Conservation (phyloP, 2,113 vertebrate genomes). For the Anguilla japonica region DNA sequence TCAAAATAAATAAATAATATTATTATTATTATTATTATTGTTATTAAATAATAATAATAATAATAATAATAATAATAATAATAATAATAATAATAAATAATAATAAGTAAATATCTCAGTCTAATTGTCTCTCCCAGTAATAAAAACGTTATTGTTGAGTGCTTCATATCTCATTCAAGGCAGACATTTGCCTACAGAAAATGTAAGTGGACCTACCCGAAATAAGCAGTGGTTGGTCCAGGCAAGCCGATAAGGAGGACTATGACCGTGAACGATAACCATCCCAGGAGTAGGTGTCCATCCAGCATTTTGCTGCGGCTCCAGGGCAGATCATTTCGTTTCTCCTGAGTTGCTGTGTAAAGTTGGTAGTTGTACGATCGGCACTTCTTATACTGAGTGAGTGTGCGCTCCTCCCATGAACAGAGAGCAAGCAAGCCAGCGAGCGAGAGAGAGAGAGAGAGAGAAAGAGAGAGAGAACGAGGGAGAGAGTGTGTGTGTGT, state of each 20-base stretch:
- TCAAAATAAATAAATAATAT: too few species aligned
- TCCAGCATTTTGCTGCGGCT: conserved; percentile 92
- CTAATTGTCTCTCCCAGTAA: background rate
- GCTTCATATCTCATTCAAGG: background rate
- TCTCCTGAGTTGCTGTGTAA: conserved; percentile 78
- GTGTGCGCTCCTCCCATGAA: conserved; percentile 67
- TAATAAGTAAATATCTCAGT: background rate
- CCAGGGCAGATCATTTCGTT: conserved; percentile 89
- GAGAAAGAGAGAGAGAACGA: background rate
- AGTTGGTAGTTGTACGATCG: conserved; percentile 64
- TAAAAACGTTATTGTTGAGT: background rate
- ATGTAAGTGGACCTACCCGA: conserved; percentile 71
- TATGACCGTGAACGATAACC: conserved; percentile 82
- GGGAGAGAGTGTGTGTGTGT: background rate
- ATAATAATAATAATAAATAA: background rate
- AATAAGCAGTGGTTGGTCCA: conserved; percentile 79
- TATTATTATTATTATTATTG: too few species aligned
- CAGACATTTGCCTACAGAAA: background rate
- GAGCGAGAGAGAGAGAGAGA: background rate
- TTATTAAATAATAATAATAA: conserved; percentile 13
- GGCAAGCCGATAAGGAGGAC: conserved; percentile 74
- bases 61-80: background rate
- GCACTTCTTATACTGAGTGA: conserved; percentile 76
- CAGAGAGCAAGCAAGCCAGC: conserved; percentile 23
- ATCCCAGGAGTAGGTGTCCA: conserved; percentile 87